Evolutionary conservation across 2,113 vertebrate species (phyloP), one percentile per base, ranked within the genome.

Genomic region (Pomatorhinus ruficollis): DNA sequence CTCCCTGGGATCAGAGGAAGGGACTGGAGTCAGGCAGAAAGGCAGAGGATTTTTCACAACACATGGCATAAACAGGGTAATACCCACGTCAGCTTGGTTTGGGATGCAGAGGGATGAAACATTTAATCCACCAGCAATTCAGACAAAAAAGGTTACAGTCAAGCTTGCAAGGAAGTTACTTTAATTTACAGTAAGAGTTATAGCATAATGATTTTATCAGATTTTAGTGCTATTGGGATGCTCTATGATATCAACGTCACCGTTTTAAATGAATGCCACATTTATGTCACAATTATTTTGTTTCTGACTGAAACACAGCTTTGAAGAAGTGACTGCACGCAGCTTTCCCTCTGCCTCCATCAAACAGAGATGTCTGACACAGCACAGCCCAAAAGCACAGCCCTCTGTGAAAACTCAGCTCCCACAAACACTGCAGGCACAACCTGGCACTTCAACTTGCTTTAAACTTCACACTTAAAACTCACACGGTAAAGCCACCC

Each of bases 1-100:
- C 40, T 15, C 49, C 6, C 6, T 1, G 1, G 56, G 68, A 21
- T 23, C n/a, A 6, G 0, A 10, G 68, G 12, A 5, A 19, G 31
- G 72, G 33, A 4, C 49, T 14, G 2, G 7, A 59, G 54, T 1
- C 44, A 40, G 70, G 57, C 11, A 72, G 39, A 8, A 12, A 20
- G 45, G 45, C 56, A 53, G 59, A 28, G 1, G 1, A 9, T 12
- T 74, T 33, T 11, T 5, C 60, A 42, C 63, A 47, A 4, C 0
- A 3, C n/a, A 8, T 2, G 18, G 52, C 31, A 61, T 3, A 24
- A 75, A 40, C 19, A 65, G 69, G 35, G 3, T 5, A 65, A 37
- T 3, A 13, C 4, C 39, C 37, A 3, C 11, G 50, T 2, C 19
- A 45, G 0, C 52, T 13, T 37, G 22, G 6, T 28, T 30, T 16